Evolutionary conservation across 1,140 invertebrate genomes (phyloP).

Genomic region (Aphidius gifuensis): DNA sequence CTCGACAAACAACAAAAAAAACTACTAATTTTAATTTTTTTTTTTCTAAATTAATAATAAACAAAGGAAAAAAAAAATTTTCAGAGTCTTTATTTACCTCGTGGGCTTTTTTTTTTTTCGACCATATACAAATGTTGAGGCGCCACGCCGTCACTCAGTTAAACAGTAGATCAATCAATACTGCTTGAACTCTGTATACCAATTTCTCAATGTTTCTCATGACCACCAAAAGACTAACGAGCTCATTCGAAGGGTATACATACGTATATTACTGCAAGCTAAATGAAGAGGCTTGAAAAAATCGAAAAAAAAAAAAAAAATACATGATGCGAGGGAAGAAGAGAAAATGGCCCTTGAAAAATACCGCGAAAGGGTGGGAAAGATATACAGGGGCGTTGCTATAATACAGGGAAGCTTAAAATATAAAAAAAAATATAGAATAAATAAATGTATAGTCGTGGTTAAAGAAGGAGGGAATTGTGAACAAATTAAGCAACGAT

Average conservation of each 20-base stretch:
- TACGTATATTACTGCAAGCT: background rate
- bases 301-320: conserved; percentile 34
- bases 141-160: conserved; percentile 35
- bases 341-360: conserved; percentile 47
- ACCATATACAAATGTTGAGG: conserved; percentile 31
- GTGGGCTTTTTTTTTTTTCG: conserved; percentile 14
- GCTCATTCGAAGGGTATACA: background rate
- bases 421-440: conserved; percentile 3
- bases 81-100: conserved; percentile 37
- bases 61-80: conserved; percentile 19
- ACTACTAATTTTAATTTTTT: too few species aligned
- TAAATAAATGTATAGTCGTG: background rate
- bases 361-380: conserved; percentile 32
- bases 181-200: conserved; percentile 32
- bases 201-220: conserved; percentile 45
- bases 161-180: conserved; percentile 50
- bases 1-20: background rate
- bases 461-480: background rate
- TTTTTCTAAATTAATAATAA: background rate
- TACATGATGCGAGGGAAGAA: conserved; percentile 20
- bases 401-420: too few species aligned
- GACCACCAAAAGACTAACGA: background rate
- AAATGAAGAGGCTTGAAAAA: background rate
- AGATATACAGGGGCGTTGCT: conserved; percentile 22
- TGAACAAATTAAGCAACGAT: conserved; percentile 29